phyloP scores from a whole-genome alignment of 2,888 invertebrate genomes.

The Hyalella azteca region DNA sequence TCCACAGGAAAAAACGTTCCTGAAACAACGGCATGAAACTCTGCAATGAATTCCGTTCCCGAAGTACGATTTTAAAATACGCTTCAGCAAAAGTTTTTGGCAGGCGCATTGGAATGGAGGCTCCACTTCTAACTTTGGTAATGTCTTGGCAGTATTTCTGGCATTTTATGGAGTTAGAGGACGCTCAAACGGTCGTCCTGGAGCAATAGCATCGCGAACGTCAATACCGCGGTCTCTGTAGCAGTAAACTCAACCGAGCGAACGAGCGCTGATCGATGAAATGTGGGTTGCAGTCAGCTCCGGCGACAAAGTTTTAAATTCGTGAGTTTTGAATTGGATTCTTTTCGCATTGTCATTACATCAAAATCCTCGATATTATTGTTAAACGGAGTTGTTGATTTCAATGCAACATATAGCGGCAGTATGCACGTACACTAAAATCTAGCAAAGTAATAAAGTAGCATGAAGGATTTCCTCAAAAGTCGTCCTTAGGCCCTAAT shows the following conservation, averaged over 20 bases:
- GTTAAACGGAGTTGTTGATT: too few relatives aligned
- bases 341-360: too few relatives aligned
- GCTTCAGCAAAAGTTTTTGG: slow-evolving; percentile 27
- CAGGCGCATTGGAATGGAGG: slow-evolving; percentile 37
- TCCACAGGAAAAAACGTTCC: not conserved
- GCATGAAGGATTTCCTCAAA: too few relatives aligned
- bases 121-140: slow-evolving; percentile 35
- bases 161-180: slow-evolving; percentile 37
- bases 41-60: slow-evolving; percentile 32
- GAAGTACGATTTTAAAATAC: slow-evolving; percentile 37
- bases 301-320: too few relatives aligned
- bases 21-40: slow-evolving; percentile 1
- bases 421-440: too few relatives aligned
- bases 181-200: slow-evolving; percentile 28
- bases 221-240: slow-evolving; percentile 35
- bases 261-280: not conserved
- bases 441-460: too few relatives aligned
- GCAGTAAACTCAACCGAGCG: slow-evolving; percentile 17
- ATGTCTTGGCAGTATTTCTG: slow-evolving; percentile 36
- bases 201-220: slow-evolving; percentile 12
- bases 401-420: too few relatives aligned
- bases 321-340: too few relatives aligned
- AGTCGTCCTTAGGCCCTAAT: too few relatives aligned
- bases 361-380: too few relatives aligned
- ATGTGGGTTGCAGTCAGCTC: too few relatives aligned